Percentiles rank a stretch among this genome's conserved stretches.
Conservation (phyloP, 2,797 vertebrate genomes). For the Falco berigora region DNA sequence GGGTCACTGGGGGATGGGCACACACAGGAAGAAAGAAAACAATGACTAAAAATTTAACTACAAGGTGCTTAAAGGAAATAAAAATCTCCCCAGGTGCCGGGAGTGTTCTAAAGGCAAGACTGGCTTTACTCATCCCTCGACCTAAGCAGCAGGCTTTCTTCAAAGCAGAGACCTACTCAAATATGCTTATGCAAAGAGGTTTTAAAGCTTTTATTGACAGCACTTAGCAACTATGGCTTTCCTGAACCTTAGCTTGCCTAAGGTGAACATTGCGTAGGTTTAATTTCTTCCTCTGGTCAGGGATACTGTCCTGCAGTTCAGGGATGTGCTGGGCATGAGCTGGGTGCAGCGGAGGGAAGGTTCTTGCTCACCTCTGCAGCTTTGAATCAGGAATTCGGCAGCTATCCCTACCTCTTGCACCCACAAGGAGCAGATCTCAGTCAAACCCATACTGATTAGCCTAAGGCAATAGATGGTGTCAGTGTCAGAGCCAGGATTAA, state of each 20-base stretch:
- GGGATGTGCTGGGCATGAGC: background rate
- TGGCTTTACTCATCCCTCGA: slow-evolving; percentile 49
- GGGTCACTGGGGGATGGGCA: slow-evolving; percentile 3
- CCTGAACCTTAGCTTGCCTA: slow-evolving; percentile 10
- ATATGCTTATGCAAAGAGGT: slow-evolving; percentile 52
- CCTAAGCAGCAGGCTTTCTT: slow-evolving; percentile 55
- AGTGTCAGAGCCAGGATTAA: slow-evolving; percentile 32
- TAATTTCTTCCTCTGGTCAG: background rate
- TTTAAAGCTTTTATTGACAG: slow-evolving; percentile 61
- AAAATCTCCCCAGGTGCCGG: slow-evolving; percentile 45
- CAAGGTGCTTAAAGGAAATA: slow-evolving; percentile 43
- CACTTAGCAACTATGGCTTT: slow-evolving; percentile 42
- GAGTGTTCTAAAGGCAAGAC: slow-evolving; percentile 33
- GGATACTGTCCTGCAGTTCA: background rate
- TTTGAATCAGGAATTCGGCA: background rate
- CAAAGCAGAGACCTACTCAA: slow-evolving; percentile 39
- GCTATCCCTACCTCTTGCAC: background rate
- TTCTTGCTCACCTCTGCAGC: background rate
- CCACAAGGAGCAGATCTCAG: slow-evolving; percentile 25
- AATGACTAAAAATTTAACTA: slow-evolving; percentile 56
- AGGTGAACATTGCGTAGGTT: background rate
- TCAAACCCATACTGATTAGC: background rate
- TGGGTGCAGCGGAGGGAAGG: background rate
- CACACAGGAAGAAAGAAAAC: slow-evolving; percentile 21
- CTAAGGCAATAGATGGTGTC: slow-evolving; percentile 2